Evolutionary conservation across 2,113 vertebrate species (phyloP), one percentile per base, ranked within the genome.

Genomic region (Artemisiospiza belli): DNA sequence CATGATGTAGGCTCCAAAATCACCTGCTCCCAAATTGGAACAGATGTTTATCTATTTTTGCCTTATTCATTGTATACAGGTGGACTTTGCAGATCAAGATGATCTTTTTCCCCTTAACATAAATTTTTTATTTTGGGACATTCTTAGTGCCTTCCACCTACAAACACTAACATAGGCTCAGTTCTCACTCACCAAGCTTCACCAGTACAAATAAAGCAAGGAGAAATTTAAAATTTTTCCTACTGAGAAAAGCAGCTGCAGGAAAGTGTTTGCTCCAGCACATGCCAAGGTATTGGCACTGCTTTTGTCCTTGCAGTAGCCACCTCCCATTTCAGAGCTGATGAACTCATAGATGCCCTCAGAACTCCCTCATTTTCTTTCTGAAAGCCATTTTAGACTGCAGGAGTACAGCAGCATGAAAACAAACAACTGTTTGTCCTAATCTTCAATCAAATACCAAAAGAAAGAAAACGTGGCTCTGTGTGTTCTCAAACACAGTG

Each of bases 301-400:
- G 31, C 25, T 59, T 77, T 76, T 83, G 70, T 44, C 79, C 44
- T 80, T 2, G 0, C 39, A 52, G 67, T 20, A 70, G 67, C 33
- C 35, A 39, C 35, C 39, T 90, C 47, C 31, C 10, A 24, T 74
- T 75, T 57, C 44, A 70, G 59, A 61, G 24, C 13, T 83, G 52
- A 74, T 37, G 22, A 83, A 62, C 15, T 85, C 8, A 2, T 6
- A 59, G 13, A 44, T 2, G 5, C 1, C 0, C 10, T 80, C 39
- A 44, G 23, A 11, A 87, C 37, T 88, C 27, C 28, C 44, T 78
- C 28, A 30, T 89, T 62, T 69, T 81, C 72, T 75, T 78, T 75
- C 61, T 86, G 69, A 96, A 96, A 77, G 44, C 24, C n/a, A 37
- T 72, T 96, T 93, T 37, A 55, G 25, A 39, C 41, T 46, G 47